A percentile compares a stretch with the other conserved stretches of the same genome.
phyloP scores from a whole-genome alignment of 2,888 invertebrate species.

The Nemotelus nigrinus region DNA sequence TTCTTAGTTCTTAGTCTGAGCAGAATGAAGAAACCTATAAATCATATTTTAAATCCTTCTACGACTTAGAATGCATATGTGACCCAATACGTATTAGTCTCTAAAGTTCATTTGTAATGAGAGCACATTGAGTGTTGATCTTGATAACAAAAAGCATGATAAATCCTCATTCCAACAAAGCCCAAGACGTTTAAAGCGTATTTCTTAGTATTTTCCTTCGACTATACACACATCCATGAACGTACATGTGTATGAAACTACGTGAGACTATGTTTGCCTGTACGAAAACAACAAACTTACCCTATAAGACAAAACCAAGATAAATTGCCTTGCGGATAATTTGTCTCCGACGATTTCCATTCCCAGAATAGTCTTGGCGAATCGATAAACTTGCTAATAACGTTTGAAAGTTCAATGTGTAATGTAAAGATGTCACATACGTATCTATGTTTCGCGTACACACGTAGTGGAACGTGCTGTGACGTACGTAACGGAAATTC shows the following conservation, averaged over 20 bases:
- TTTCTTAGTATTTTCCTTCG: background rate
- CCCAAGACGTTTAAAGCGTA: background rate
- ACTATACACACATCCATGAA: background rate
- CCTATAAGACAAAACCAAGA: constrained; percentile 50
- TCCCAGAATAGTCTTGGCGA: constrained; percentile 16
- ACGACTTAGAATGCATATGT: background rate
- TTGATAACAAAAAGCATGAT: background rate
- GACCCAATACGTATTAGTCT: background rate
- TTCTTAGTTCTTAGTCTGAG: no score
- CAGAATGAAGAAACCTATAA: constrained; percentile 12
- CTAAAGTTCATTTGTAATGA: constrained; percentile 29
- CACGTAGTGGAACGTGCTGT: background rate
- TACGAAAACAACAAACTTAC: constrained; percentile 35
- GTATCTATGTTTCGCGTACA: background rate
- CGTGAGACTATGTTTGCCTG: background rate
- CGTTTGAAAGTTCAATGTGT: constrained; percentile 11
- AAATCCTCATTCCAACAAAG: constrained; percentile 25
- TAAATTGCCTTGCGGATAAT: constrained; percentile 51
- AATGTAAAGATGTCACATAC: background rate
- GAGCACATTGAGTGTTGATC: background rate
- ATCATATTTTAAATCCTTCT: constrained; percentile 23
- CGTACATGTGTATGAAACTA: background rate
- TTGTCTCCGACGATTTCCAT: constrained; percentile 45
- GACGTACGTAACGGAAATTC: background rate
- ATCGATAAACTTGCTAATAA: constrained; percentile 40